Conservation (phyloP, 1,140 invertebrate species). For the Cydia amplana region DNA sequence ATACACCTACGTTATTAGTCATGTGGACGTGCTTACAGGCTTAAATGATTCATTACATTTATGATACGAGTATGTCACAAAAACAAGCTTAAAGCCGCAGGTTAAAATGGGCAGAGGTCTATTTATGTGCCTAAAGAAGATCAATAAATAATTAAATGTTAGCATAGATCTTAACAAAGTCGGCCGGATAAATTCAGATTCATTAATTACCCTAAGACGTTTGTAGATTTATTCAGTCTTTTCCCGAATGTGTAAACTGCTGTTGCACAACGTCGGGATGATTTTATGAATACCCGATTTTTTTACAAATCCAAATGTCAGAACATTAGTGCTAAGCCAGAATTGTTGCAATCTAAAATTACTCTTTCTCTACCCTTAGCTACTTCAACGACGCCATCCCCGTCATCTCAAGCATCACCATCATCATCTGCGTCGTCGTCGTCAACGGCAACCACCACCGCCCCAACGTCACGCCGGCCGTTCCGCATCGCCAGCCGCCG, state of each 20-base stretch:
- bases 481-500: conserved; percentile 61
- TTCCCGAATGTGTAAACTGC: no score
- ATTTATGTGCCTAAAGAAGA: no score
- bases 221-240: no score
- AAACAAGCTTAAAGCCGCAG: neutral
- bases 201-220: no score
- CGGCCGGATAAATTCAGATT: no score
- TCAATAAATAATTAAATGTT: no score
- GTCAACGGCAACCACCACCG: neutral
- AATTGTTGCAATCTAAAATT: neutral
- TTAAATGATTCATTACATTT: neutral
- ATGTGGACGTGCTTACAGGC: conserved; percentile 4
- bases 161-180: no score
- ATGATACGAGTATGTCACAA: neutral
- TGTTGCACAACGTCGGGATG: no score
- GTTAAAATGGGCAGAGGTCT: no score
- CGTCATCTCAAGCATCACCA: conserved; percentile 25
- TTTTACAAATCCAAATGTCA: no score
- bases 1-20: neutral
- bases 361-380: conserved; percentile 17
- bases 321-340: no score
- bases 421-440: conserved; percentile 12
- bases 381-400: conserved; percentile 36
- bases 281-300: no score
- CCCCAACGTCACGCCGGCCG: conserved; percentile 46